Conservation (phyloP, 2,113 vertebrate genomes). For the Poicephalus gulielmi region DNA sequence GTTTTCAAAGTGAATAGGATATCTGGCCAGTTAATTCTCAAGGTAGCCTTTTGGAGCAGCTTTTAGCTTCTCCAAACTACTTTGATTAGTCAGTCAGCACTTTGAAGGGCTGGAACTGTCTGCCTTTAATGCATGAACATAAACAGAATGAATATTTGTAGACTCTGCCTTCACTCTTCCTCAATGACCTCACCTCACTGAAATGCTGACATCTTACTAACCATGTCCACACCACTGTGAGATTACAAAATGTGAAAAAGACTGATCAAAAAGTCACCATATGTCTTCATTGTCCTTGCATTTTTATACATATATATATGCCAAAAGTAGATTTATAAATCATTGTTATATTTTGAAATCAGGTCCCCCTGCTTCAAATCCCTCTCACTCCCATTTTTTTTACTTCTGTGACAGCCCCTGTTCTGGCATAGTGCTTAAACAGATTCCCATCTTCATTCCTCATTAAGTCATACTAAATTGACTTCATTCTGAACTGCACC, state of each 20-base stretch:
- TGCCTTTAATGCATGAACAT: neutral
- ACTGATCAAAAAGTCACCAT: neutral
- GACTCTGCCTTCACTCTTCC: neutral
- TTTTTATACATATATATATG: neutral
- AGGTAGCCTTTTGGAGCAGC: neutral
- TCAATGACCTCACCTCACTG: neutral
- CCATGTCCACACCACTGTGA: neutral
- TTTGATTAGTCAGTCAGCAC: neutral
- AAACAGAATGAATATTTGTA: neutral
- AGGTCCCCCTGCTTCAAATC: neutral
- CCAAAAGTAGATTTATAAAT: neutral
- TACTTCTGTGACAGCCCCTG: neutral
- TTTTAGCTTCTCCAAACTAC: neutral
- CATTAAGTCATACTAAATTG: neutral
- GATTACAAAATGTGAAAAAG: neutral
- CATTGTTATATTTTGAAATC: neutral
- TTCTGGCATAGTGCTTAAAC: neutral
- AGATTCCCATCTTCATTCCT: neutral
- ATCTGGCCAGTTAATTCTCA: neutral
- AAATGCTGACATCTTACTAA: neutral
- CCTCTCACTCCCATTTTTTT: rapidly evolving
- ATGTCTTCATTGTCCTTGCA: neutral
- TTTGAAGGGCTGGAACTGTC: neutral
- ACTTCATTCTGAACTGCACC: neutral
- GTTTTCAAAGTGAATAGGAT: neutral